phyloP scores from a whole-genome alignment of 2,113 vertebrate genomes.

The Asarcornis scutulata region DNA sequence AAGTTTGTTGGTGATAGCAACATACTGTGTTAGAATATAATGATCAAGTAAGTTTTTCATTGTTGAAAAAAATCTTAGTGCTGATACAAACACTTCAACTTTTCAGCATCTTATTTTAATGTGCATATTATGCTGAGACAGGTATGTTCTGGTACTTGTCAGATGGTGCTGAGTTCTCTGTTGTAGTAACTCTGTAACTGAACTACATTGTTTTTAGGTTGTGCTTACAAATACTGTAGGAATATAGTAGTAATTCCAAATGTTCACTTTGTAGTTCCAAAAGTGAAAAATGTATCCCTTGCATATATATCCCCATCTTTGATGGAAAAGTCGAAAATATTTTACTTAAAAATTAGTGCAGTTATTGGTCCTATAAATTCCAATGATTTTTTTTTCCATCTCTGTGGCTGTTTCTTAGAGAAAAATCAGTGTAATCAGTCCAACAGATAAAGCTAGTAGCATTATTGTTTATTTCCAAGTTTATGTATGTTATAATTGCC shows the following conservation, averaged over 20 bases:
- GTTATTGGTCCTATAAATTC: background rate
- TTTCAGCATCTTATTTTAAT: background rate
- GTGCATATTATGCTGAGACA: fast-evolving
- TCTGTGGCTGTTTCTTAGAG: background rate
- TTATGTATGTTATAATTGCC: background rate
- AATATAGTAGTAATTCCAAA: background rate
- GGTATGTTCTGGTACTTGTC: background rate
- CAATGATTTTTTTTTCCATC: background rate
- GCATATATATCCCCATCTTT: background rate
- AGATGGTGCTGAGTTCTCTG: background rate
- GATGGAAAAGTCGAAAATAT: background rate
- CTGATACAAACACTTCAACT: background rate
- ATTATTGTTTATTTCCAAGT: background rate
- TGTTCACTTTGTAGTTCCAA: background rate
- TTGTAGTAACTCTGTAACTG: background rate
- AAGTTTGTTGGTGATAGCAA: background rate
- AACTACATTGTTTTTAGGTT: background rate
- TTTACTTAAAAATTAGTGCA: background rate
- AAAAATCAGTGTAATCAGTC: background rate
- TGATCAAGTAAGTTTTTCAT: background rate
- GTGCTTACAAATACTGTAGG: background rate
- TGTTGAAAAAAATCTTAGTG: background rate
- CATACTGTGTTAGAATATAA: background rate
- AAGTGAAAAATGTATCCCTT: background rate
- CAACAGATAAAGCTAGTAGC: background rate